Percentiles rank a stretch among this genome's conserved stretches.
phyloP scores from a whole-genome alignment of 2,113 vertebrate species.

The Entelurus aequoreus region DNA sequence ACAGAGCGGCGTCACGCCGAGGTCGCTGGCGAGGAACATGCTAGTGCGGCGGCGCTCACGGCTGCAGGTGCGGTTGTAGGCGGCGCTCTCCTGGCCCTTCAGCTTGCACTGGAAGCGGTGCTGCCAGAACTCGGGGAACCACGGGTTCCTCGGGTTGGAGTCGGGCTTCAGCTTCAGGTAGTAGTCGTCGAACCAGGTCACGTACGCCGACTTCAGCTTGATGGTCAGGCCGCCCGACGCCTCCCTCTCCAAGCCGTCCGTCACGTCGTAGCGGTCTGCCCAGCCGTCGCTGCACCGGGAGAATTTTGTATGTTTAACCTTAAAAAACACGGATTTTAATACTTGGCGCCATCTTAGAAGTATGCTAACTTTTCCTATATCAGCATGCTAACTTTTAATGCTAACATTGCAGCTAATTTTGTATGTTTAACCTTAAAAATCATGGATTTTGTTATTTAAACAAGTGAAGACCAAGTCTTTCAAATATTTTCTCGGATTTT shows the following conservation, averaged over 20 bases:
- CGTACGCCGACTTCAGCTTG: conserved; percentile 93
- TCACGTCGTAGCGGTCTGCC: conserved; percentile 96
- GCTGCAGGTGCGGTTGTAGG: conserved; percentile 90
- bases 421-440: too few species aligned
- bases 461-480: too few species aligned
- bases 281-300: conserved; percentile 84
- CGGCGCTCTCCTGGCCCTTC: conserved; percentile 83
- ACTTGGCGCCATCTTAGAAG: too few species aligned
- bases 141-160: conserved; percentile 88
- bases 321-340: too few species aligned
- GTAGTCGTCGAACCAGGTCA: conserved; percentile 98
- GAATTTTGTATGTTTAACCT: background rate
- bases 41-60: conserved; percentile 74
- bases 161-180: conserved; percentile 91
- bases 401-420: too few species aligned
- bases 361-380: too few species aligned
- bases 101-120: conserved; percentile 89
- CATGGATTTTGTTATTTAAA: too few species aligned
- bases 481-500: too few species aligned
- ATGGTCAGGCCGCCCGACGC: conserved; percentile 95
- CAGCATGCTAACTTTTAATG: too few species aligned
- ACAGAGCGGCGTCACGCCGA: conserved; percentile 8
- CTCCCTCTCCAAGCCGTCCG: conserved; percentile 89
- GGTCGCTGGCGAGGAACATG: background rate
- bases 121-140: conserved; percentile 99